Conservation (phyloP, 2,113 vertebrate species). For the Oophaga pumilio region DNA sequence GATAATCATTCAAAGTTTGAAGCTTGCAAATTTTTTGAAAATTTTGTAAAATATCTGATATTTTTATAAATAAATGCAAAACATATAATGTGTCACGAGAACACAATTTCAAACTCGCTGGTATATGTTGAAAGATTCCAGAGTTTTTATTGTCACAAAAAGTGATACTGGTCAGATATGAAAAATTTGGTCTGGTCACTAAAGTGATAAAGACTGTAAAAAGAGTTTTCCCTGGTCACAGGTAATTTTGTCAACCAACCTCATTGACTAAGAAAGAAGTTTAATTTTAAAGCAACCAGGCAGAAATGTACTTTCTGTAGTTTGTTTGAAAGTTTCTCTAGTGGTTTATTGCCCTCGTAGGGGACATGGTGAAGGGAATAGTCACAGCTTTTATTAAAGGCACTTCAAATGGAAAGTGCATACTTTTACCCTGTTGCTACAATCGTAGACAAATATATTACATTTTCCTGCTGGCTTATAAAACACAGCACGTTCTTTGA, state of each 20-base stretch:
- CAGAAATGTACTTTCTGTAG: background rate
- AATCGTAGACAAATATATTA: slow-evolving; percentile 23
- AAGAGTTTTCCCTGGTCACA: background rate
- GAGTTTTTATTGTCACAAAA: no score
- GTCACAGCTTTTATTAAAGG: slow-evolving; percentile 42
- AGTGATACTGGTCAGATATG: no score
- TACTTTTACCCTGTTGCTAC: slow-evolving; percentile 32
- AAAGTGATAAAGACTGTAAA: background rate
- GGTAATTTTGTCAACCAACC: background rate
- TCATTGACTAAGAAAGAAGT: background rate
- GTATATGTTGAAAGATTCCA: no score
- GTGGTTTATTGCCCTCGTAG: slow-evolving; percentile 2
- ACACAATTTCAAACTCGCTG: no score
- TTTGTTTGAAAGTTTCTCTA: slow-evolving; percentile 31
- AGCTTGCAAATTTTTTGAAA: no score
- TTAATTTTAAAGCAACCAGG: background rate
- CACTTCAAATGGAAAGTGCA: slow-evolving; percentile 26
- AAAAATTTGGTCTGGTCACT: no score
- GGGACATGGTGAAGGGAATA: slow-evolving; percentile 17
- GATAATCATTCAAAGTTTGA: no score
- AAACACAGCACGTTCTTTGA: slow-evolving; percentile 49
- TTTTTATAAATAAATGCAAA: no score
- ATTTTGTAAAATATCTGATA: no score
- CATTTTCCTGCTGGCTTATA: slow-evolving; percentile 28
- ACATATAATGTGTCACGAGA: no score